Evolutionary conservation across 2,888 invertebrate species (phyloP).

Genomic region (Mesopsocus fuscifrons): DNA sequence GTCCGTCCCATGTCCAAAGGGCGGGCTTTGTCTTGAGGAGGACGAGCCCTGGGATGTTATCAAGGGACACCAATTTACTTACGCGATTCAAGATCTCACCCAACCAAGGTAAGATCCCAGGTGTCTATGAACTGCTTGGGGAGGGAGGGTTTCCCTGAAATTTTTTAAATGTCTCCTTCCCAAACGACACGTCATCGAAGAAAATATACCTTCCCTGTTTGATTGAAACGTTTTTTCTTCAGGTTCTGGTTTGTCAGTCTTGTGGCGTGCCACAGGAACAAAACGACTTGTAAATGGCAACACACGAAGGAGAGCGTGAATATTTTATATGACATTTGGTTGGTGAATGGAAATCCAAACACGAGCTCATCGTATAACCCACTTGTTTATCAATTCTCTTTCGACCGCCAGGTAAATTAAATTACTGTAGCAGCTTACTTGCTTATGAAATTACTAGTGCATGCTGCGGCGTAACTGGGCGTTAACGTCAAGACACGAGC

Average conservation of each 20-base stretch:
- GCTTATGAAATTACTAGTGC: background rate
- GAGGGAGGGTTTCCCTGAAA: background rate
- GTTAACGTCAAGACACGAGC: too few species aligned
- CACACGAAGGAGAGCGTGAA: slow-evolving; percentile 39
- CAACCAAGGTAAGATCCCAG: slow-evolving; percentile 74
- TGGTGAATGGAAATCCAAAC: slow-evolving; percentile 92
- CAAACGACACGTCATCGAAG: background rate
- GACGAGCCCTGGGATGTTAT: slow-evolving; percentile 71
- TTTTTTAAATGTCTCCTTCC: slow-evolving; percentile 9
- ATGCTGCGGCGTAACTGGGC: too few species aligned
- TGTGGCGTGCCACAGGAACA: slow-evolving; percentile 77
- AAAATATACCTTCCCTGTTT: slow-evolving; percentile 8
- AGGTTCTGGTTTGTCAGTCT: slow-evolving; percentile 94
- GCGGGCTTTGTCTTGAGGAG: slow-evolving; percentile 67
- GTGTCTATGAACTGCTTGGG: slow-evolving; percentile 12
- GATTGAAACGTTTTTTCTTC: slow-evolving; percentile 18
- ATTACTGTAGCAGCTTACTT: background rate
- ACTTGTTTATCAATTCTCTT: slow-evolving; percentile 88
- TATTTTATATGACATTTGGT: slow-evolving; percentile 77
- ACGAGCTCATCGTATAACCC: slow-evolving; percentile 69
- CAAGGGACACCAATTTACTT: slow-evolving; percentile 81
- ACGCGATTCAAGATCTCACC: slow-evolving; percentile 70
- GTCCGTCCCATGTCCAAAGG: slow-evolving; percentile 63
- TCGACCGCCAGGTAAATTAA: slow-evolving; percentile 50
- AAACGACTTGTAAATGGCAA: slow-evolving; percentile 65